A percentile compares a stretch with the other conserved stretches of the same genome.
Conservation (phyloP, 2,113 vertebrate species). For the Bujurquina vittata region DNA sequence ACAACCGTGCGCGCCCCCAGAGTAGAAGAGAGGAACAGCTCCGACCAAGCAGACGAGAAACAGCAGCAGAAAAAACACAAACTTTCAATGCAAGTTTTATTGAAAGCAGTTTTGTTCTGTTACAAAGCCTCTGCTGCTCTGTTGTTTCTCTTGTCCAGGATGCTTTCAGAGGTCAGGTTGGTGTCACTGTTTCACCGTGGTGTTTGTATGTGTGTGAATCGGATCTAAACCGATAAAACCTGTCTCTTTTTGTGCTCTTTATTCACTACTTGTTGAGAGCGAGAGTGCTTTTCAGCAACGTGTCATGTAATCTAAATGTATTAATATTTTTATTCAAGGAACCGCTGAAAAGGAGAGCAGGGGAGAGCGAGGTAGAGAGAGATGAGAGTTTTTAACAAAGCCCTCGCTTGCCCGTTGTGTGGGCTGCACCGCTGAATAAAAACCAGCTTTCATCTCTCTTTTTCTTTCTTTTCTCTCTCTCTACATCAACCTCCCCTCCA, state of each 20-base stretch:
- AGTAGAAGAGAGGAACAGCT: too few species aligned
- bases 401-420: slow-evolving; percentile 61
- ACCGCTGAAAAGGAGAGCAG: slow-evolving; percentile 50
- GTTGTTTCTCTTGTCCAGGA: not conserved
- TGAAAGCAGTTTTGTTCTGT: slow-evolving; percentile 3
- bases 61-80: too few species aligned
- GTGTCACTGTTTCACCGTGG: not conserved
- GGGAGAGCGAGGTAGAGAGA: slow-evolving; percentile 13
- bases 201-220: not conserved
- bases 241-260: not conserved
- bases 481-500: slow-evolving; percentile 68
- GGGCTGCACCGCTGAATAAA: slow-evolving; percentile 70
- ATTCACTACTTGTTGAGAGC: not conserved
- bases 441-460: slow-evolving; percentile 69
- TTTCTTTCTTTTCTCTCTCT: slow-evolving; percentile 22
- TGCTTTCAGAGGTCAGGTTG: slow-evolving; percentile 6
- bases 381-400: slow-evolving; percentile 63
- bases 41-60: too few species aligned
- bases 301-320: slow-evolving; percentile 41
- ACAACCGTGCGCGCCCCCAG: too few species aligned
- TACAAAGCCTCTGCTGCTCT: slow-evolving; percentile 16
- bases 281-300: slow-evolving; percentile 41
- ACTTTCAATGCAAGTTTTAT: not conserved
- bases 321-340: slow-evolving; percentile 58
- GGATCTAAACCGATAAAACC: slow-evolving; percentile 35